These are phyloP conservation scores for Silvanus unidentatus DNA, from an alignment of 2,888 invertebrate species.

Conservation along the genomic window DNA sequence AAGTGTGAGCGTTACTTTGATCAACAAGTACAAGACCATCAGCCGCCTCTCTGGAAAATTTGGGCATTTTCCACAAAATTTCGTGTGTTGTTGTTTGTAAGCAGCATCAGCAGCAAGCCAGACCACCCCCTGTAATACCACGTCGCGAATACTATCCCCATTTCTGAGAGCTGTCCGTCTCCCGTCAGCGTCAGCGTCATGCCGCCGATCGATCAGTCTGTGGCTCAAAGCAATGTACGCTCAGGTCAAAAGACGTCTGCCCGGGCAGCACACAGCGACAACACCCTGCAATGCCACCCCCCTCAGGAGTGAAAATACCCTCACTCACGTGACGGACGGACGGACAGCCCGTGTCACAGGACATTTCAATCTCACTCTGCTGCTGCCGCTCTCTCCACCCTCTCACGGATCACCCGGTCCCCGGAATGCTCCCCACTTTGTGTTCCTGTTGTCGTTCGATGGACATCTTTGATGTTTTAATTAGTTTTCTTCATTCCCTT, in stretches of 20 bases:
- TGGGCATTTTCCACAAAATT: too few relatives aligned
- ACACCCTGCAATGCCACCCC: slow-evolving; percentile 13
- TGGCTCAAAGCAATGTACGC: slow-evolving; percentile 49
- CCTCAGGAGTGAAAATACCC: slow-evolving; percentile 4
- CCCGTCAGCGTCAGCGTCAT: slow-evolving; percentile 45
- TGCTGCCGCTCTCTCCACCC: background rate
- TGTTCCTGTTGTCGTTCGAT: slow-evolving; percentile 27
- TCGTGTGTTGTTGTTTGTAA: too few relatives aligned
- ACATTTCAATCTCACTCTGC: slow-evolving; percentile 28
- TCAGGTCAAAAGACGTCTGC: slow-evolving; percentile 48
- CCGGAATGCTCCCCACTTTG: slow-evolving; percentile 23
- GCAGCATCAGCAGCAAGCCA: too few relatives aligned
- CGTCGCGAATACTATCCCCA: slow-evolving; percentile 23
- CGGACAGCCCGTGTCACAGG: slow-evolving; percentile 31
- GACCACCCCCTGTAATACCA: slow-evolving; percentile 14
- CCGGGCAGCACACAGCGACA: slow-evolving; percentile 42
- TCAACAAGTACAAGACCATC: background rate
- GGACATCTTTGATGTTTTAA: slow-evolving; percentile 41
- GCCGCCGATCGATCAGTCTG: slow-evolving; percentile 46
- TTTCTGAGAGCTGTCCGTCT: slow-evolving; percentile 45
- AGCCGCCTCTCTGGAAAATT: too few relatives aligned
- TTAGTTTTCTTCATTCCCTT: slow-evolving; percentile 34
- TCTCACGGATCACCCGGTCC: slow-evolving; percentile 17
- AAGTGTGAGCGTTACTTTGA: background rate
- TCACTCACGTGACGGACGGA: slow-evolving; percentile 29